These are phyloP conservation scores for Halictus quadricinctus DNA, from an alignment of 2,888 invertebrate genomes.

Conservation along the genomic window DNA sequence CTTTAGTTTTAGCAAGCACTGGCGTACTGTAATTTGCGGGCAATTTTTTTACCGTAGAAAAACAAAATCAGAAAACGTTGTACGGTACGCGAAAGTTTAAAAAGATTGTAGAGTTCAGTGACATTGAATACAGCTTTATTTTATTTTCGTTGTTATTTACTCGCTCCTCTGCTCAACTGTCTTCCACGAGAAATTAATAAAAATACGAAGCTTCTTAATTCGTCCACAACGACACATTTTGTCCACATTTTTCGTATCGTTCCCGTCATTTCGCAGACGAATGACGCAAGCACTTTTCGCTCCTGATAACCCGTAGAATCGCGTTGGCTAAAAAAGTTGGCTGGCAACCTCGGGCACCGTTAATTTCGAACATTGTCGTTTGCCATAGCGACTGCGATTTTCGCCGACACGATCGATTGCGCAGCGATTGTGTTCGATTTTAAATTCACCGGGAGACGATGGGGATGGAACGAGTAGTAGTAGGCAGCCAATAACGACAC, in stretches of 20 bases:
- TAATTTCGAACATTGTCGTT: background rate
- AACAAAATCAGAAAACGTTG: too few relatives aligned
- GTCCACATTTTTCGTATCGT: too few relatives aligned
- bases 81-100: too few relatives aligned
- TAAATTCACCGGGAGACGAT: background rate
- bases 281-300: too few relatives aligned
- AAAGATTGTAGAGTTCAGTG: background rate
- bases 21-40: background rate
- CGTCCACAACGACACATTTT: too few relatives aligned
- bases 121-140: background rate
- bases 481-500: conserved; percentile 46
- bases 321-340: too few relatives aligned
- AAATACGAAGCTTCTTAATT: too few relatives aligned
- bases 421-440: conserved; percentile 3
- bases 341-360: background rate
- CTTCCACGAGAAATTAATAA: too few relatives aligned
- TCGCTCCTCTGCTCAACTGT: too few relatives aligned
- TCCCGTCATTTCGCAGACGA: too few relatives aligned
- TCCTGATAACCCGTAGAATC: too few relatives aligned
- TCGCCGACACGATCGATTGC: background rate
- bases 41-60: background rate
- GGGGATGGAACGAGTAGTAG: background rate
- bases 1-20: background rate
- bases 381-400: background rate
- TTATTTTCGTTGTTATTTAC: background rate